A percentile compares a stretch with the other conserved stretches of the same genome.
Evolutionary conservation across 2,113 vertebrate species (phyloP).

Genomic region (Ptychochromis oligacanthus): DNA sequence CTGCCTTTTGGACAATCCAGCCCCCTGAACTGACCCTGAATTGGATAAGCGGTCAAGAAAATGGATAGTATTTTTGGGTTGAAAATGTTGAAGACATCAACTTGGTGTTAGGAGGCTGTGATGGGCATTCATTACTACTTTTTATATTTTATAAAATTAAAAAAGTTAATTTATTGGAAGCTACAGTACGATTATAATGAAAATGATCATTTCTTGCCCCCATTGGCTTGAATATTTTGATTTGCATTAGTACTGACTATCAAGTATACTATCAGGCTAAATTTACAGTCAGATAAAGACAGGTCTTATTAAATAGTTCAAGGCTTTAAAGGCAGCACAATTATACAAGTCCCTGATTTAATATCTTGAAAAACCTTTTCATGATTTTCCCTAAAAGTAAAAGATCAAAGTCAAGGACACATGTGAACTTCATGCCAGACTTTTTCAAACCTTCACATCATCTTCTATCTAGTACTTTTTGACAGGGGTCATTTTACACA

Average conservation of each 20-base stretch:
- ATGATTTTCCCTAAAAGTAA: neutral
- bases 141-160: neutral
- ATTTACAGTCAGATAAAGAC: neutral
- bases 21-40: neutral
- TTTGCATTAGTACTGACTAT: neutral
- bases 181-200: neutral
- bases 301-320: neutral
- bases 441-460: neutral
- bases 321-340: neutral
- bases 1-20: neutral
- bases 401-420: slow-evolving; percentile 41
- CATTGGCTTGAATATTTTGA: neutral
- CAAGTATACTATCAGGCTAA: neutral
- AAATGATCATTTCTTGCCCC: neutral
- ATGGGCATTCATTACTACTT: neutral
- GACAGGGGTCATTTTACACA: slow-evolving; percentile 29
- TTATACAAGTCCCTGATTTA: neutral
- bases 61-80: neutral
- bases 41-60: neutral
- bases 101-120: neutral
- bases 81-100: neutral
- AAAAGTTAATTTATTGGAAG: neutral
- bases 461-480: slow-evolving; percentile 9
- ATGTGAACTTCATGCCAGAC: neutral
- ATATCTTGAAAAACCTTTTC: neutral